phyloP scores from a whole-genome alignment of 2,797 vertebrate species.

The Urosaurus nigricauda region DNA sequence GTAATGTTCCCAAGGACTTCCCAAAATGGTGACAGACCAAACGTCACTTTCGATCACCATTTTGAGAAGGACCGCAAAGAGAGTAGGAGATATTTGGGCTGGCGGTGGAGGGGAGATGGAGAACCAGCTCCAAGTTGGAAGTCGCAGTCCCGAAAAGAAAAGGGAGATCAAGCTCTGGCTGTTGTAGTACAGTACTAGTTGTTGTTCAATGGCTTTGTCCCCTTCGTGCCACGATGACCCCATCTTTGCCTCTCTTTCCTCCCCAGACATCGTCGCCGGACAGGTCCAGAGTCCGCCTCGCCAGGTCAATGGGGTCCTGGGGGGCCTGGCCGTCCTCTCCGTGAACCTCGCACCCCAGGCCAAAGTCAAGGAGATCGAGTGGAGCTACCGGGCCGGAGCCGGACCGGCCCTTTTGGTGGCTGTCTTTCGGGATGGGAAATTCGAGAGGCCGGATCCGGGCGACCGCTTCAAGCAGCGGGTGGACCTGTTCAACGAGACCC shows the following conservation, averaged over 20 bases:
- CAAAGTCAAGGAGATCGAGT: conserved; percentile 41
- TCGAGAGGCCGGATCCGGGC: neutral
- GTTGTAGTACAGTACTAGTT: too few relatives aligned
- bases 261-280: conserved; percentile 26
- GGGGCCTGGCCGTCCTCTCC: neutral
- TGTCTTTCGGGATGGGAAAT: fast-evolving
- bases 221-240: fast-evolving
- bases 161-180: too few relatives aligned
- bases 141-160: too few relatives aligned
- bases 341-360: fast-evolving
- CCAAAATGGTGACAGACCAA: too few relatives aligned
- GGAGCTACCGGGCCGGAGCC: neutral
- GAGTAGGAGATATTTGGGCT: too few relatives aligned
- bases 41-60: too few relatives aligned
- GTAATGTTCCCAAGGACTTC: too few relatives aligned
- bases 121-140: too few relatives aligned
- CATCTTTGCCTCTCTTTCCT: fast-evolving
- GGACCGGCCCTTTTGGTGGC: conserved; percentile 17
- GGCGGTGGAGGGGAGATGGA: too few relatives aligned
- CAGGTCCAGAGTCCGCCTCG: neutral
- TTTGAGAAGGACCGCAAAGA: too few relatives aligned
- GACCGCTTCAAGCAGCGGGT: conserved; percentile 36
- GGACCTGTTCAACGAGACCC: neutral
- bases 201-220: too few relatives aligned
- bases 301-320: neutral